phyloP scores from a whole-genome alignment of 2,888 invertebrate species.

The Archaeoteleia sp. region DNA sequence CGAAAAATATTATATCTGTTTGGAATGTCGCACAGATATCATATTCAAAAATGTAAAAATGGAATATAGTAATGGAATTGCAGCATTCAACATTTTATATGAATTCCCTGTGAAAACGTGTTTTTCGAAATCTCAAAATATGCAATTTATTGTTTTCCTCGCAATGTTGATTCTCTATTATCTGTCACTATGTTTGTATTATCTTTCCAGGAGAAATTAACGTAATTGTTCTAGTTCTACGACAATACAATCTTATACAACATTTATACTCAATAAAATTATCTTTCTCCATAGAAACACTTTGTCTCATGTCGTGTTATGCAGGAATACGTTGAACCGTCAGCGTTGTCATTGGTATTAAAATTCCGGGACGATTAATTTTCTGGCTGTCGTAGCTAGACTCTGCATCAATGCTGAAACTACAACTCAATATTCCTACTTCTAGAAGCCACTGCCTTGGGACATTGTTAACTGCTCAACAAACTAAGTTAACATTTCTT shows the following conservation, averaged over 20 bases:
- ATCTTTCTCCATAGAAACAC: conserved; percentile 32
- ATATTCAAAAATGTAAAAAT: too few species aligned
- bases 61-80: too few species aligned
- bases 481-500: conserved; percentile 72
- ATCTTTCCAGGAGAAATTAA: conserved; percentile 39
- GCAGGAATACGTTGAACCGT: conserved; percentile 21
- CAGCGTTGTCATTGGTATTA: conserved; percentile 29
- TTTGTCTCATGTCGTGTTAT: conserved; percentile 22
- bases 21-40: too few species aligned
- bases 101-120: too few species aligned
- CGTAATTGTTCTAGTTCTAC: conserved; percentile 26
- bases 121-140: too few species aligned
- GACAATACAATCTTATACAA: conserved; percentile 35
- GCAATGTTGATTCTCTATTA: conserved; percentile 13
- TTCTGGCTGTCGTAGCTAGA: conserved; percentile 32
- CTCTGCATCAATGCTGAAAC: conserved; percentile 45
- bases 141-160: too few species aligned
- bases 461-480: conserved; percentile 66
- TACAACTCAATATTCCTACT: conserved; percentile 60
- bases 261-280: conserved; percentile 40
- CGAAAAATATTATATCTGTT: too few species aligned
- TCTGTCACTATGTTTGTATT: conserved; percentile 17
- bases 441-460: conserved; percentile 45
- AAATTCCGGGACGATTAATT: conserved; percentile 47
- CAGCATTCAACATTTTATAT: too few species aligned